Conservation (phyloP, 2,797 vertebrate species). For the Myiotriccus ornatus region DNA sequence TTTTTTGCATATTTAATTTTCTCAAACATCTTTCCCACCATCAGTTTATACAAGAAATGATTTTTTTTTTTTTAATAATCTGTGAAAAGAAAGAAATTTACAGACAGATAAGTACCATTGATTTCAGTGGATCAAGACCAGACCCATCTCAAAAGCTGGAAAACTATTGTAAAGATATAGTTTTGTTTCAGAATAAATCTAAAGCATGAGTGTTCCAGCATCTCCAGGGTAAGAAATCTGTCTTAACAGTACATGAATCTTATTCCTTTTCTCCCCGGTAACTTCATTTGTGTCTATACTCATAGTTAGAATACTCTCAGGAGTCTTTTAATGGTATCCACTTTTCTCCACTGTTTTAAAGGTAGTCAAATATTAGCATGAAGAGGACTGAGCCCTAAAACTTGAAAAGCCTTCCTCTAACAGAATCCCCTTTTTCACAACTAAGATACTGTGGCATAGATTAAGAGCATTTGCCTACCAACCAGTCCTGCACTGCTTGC, state of each 20-base stretch:
- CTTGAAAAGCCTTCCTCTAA: neutral
- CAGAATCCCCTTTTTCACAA: neutral
- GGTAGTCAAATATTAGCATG: neutral
- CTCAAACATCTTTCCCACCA: neutral
- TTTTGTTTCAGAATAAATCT: neutral
- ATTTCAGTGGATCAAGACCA: neutral
- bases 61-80: neutral
- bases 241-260: neutral
- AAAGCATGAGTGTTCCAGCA: neutral
- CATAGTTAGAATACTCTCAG: neutral
- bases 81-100: neutral
- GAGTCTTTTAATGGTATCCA: neutral
- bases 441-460: neutral
- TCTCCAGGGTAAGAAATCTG: neutral
- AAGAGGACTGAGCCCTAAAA: neutral
- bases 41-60: neutral
- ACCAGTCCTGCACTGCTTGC: neutral
- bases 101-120: neutral
- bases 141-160: neutral
- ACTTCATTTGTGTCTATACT: neutral
- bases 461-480: neutral
- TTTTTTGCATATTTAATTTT: neutral
- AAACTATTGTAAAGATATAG: neutral
- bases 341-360: neutral
- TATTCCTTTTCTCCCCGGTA: neutral